These are phyloP conservation scores for Odocoileus virginianus DNA, from an alignment of 2,113 vertebrate species.

Conservation along the genomic window DNA sequence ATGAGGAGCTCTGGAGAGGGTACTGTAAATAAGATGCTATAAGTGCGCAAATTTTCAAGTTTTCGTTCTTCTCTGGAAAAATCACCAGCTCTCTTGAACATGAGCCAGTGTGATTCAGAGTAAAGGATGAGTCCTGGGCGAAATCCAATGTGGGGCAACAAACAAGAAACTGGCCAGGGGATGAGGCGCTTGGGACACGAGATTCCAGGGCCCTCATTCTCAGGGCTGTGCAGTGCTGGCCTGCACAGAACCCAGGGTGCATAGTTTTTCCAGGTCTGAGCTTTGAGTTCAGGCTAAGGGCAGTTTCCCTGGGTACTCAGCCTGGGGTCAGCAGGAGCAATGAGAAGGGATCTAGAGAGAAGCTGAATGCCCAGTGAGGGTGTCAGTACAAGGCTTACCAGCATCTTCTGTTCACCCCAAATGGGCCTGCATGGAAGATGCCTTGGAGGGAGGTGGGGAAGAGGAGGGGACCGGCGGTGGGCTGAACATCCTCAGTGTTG, in stretches of 20 bases:
- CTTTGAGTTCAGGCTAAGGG: neutral
- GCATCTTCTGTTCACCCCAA: neutral
- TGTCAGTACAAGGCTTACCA: neutral
- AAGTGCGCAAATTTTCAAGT: neutral
- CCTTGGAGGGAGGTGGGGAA: neutral
- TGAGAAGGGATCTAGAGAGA: neutral
- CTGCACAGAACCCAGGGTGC: neutral
- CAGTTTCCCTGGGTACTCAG: neutral
- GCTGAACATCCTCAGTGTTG: neutral
- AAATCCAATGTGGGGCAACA: neutral
- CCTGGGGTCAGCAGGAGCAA: neutral
- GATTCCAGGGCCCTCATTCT: neutral
- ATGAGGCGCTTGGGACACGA: fast-evolving
- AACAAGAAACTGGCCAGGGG: neutral
- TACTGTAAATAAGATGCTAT: neutral
- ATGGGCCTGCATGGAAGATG: neutral
- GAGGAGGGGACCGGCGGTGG: fast-evolving
- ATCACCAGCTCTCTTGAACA: neutral
- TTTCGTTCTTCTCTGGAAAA: neutral
- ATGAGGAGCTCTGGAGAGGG: neutral
- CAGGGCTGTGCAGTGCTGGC: no score
- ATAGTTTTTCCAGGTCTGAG: neutral
- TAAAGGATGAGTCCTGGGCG: neutral
- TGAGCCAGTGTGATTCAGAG: neutral
- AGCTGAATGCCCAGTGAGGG: neutral